A percentile compares a stretch with the other conserved stretches of the same genome.
Evolutionary conservation across 2,888 invertebrate genomes (phyloP).

Genomic region (Heliconius hortense): DNA sequence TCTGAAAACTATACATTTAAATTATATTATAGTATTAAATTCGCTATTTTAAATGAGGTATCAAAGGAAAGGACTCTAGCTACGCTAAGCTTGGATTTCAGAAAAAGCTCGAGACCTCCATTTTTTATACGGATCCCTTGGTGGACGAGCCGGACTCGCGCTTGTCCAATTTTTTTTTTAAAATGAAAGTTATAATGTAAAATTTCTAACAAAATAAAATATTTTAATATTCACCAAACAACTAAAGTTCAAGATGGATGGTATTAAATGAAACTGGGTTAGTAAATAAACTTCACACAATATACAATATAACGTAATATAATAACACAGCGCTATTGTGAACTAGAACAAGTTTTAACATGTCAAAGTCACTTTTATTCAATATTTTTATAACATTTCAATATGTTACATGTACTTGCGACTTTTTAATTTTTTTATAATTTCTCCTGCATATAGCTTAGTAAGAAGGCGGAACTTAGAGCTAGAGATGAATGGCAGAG

Average conservation of each 20-base stretch:
- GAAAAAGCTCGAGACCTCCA: too few relatives aligned
- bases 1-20: too few relatives aligned
- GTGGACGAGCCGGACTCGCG: too few relatives aligned
- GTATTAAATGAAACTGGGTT: conserved; percentile 20
- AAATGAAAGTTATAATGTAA: background rate
- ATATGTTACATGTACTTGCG: background rate
- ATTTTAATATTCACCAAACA: conserved; percentile 18
- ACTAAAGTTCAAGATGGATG: conserved; percentile 17
- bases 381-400: conserved; percentile 7
- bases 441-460: background rate
- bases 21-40: too few relatives aligned
- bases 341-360: conserved; percentile 8
- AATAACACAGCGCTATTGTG: background rate
- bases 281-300: conserved; percentile 17
- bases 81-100: too few relatives aligned
- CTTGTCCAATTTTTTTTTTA: too few relatives aligned
- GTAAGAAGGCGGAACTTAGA: background rate
- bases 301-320: conserved; percentile 10
- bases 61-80: too few relatives aligned
- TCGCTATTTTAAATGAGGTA: too few relatives aligned
- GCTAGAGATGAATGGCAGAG: background rate
- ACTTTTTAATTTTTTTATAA: background rate
- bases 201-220: background rate
- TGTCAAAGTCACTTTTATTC: conserved; percentile 17
- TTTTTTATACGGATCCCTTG: too few relatives aligned